These are phyloP conservation scores for Lampropteryx suffumata DNA, from an alignment of 2,888 invertebrate genomes.

Conservation along the genomic window DNA sequence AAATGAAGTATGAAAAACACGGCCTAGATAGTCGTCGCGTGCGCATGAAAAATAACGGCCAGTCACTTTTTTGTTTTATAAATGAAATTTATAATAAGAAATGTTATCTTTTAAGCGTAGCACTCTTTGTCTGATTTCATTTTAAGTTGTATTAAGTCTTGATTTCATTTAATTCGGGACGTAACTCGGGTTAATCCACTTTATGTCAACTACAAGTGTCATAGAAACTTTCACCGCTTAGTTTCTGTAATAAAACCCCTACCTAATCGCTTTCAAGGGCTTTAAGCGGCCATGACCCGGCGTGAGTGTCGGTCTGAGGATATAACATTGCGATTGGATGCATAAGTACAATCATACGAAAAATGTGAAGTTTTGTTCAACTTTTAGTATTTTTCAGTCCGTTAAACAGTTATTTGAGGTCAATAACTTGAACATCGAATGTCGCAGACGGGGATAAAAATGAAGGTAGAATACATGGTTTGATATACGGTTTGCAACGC, in stretches of 20 bases:
- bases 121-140: slow-evolving; percentile 18
- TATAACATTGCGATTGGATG: slow-evolving; percentile 57
- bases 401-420: slow-evolving; percentile 34
- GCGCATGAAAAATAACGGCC: slow-evolving; percentile 7
- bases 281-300: slow-evolving; percentile 80
- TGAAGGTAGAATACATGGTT: not conserved
- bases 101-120: slow-evolving; percentile 14
- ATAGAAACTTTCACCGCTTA: slow-evolving; percentile 56
- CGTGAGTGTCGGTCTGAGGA: slow-evolving; percentile 56
- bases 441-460: slow-evolving; percentile 11
- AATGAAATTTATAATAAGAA: slow-evolving; percentile 2
- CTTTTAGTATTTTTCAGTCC: slow-evolving; percentile 43
- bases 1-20: slow-evolving; percentile 28
- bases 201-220: slow-evolving; percentile 46
- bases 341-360: slow-evolving; percentile 45
- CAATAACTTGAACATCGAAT: slow-evolving; percentile 14
- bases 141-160: slow-evolving; percentile 30
- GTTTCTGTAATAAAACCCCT: slow-evolving; percentile 61
- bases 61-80: slow-evolving; percentile 11
- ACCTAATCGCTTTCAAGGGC: slow-evolving; percentile 78
- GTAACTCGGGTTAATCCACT: slow-evolving; percentile 37
- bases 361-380: slow-evolving; percentile 36
- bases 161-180: slow-evolving; percentile 44
- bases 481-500: not conserved
- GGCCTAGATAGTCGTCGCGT: slow-evolving; percentile 19